Evolutionary conservation across 1,140 invertebrate species (phyloP).

Genomic region (Drosophila malerkotliana): DNA sequence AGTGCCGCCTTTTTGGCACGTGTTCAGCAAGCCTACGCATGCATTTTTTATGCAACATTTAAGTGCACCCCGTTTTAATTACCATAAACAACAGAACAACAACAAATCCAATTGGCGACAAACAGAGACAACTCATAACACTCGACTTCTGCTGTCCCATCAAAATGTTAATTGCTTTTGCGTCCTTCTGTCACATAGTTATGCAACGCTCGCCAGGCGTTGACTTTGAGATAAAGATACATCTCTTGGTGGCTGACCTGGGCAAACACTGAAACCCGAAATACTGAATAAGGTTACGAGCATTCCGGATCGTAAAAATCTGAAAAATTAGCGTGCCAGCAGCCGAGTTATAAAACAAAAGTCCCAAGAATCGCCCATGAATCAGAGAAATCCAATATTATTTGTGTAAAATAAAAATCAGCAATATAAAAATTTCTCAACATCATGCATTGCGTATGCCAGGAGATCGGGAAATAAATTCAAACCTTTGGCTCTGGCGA

Average conservation of each 20-base stretch:
- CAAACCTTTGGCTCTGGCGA: constrained; percentile 15
- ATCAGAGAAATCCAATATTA: constrained; percentile 34
- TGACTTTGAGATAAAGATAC: constrained; percentile 35
- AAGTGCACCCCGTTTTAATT: constrained; percentile 77
- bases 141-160: constrained; percentile 44
- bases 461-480: constrained; percentile 38
- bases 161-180: constrained; percentile 78
- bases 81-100: constrained; percentile 56
- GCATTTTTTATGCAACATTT: constrained; percentile 79
- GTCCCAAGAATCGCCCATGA: neutral
- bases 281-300: constrained; percentile 32
- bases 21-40: constrained; percentile 66
- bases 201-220: constrained; percentile 36
- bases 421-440: constrained; percentile 17
- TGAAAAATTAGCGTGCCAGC: constrained; percentile 29
- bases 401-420: constrained; percentile 14
- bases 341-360: constrained; percentile 22
- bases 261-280: neutral
- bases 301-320: constrained; percentile 26
- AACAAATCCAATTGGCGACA: constrained; percentile 58
- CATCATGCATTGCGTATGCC: constrained; percentile 16
- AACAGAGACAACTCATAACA: constrained; percentile 44
- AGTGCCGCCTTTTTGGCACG: constrained; percentile 66
- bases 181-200: constrained; percentile 45
- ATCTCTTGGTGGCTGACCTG: constrained; percentile 26